phyloP scores from a whole-genome alignment of 2,888 invertebrate genomes.

The Agrochola macilenta region DNA sequence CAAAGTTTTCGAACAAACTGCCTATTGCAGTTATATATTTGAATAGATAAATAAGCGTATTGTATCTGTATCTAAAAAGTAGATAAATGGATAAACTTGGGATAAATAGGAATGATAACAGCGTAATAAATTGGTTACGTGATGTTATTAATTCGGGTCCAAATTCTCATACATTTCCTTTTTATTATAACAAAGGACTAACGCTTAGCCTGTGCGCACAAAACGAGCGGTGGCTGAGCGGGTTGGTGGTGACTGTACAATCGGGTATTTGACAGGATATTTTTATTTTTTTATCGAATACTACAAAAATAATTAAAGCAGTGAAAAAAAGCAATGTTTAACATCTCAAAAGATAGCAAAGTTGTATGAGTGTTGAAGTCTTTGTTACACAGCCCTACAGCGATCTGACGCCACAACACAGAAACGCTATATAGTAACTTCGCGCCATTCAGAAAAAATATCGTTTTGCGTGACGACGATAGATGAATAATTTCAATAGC shows the following conservation, averaged over 20 bases:
- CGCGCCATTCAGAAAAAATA: not conserved
- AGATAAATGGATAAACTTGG: constrained; percentile 33
- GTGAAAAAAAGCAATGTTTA: not conserved
- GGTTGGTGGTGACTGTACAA: too few species aligned
- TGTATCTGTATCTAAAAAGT: constrained; percentile 8
- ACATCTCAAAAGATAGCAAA: not conserved
- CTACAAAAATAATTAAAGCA: not conserved
- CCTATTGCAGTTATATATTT: constrained; percentile 1
- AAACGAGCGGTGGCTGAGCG: not conserved
- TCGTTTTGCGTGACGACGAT: not conserved
- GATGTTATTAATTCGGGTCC: constrained; percentile 35
- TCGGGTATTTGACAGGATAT: not conserved
- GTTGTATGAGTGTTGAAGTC: not conserved
- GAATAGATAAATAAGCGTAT: not conserved
- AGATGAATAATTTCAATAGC: not conserved
- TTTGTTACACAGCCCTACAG: not conserved
- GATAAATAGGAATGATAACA: constrained; percentile 29
- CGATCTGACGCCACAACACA: not conserved
- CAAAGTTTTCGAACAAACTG: constrained; percentile 28
- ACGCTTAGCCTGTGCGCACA: not conserved
- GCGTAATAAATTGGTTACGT: constrained; percentile 40
- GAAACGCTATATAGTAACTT: not conserved
- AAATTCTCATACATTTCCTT: constrained; percentile 13
- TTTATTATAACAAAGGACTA: constrained; percentile 23
- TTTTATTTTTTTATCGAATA: not conserved